A percentile compares a stretch with the other conserved stretches of the same genome.
Evolutionary conservation across 2,113 vertebrate species (phyloP).

Genomic region (Pelusios castaneus): DNA sequence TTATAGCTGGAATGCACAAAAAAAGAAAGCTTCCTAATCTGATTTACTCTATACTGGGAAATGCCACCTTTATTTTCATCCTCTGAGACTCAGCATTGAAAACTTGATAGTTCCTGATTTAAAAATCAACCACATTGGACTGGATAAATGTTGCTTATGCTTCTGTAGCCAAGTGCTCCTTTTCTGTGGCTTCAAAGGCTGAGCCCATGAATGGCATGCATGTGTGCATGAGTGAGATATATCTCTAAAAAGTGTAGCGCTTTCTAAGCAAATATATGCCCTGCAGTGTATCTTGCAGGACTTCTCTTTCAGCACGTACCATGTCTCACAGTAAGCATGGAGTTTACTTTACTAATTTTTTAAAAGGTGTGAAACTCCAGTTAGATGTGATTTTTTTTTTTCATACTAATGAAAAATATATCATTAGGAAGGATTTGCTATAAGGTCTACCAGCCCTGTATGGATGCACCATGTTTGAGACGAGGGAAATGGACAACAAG

Average conservation of each 20-base stretch:
- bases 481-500: not conserved
- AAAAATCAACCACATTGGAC: not conserved
- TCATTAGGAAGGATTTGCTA: not conserved
- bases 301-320: not conserved
- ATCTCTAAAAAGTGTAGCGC: not conserved
- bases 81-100: slow-evolving; percentile 16
- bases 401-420: accelerated
- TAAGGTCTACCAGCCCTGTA: not conserved
- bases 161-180: not conserved
- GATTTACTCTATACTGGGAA: slow-evolving; percentile 12
- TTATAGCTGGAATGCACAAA: slow-evolving; percentile 21
- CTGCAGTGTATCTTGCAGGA: not conserved
- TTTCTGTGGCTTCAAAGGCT: not conserved
- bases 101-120: not conserved
- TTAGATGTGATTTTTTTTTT: accelerated
- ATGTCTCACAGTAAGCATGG: not conserved
- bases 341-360: not conserved
- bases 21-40: not conserved
- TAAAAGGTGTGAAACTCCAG: not conserved
- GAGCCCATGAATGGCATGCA: not conserved
- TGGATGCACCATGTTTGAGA: not conserved
- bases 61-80: slow-evolving; percentile 44
- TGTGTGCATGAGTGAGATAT: not conserved
- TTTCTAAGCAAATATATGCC: not conserved
- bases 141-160: not conserved